A percentile compares a stretch with the other conserved stretches of the same genome.
These are phyloP conservation scores for Menidia beryllina DNA, from an alignment of 2,113 vertebrate genomes.

Conservation along the genomic window DNA sequence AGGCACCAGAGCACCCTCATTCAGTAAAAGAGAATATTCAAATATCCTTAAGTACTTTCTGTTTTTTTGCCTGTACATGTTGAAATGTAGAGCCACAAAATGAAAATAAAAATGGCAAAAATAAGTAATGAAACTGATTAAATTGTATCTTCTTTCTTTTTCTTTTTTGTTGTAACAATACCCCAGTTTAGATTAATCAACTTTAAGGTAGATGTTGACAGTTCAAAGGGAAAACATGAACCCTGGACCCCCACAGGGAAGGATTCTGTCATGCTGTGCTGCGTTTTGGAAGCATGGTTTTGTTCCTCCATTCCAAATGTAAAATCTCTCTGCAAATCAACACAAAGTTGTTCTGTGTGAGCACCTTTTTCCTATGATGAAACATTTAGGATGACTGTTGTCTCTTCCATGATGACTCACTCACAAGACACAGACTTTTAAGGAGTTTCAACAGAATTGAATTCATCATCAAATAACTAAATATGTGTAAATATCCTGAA, in stretches of 20 bases:
- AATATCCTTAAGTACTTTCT: constrained; percentile 1
- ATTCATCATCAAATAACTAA: too few relatives aligned
- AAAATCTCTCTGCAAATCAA: neutral
- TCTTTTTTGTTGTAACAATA: too few relatives aligned
- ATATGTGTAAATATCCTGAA: too few relatives aligned
- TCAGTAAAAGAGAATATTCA: constrained; percentile 1
- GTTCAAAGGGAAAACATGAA: neutral
- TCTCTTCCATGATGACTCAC: neutral
- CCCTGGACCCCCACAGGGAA: neutral
- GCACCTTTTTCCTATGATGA: neutral
- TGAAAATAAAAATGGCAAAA: too few relatives aligned
- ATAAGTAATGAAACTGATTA: too few relatives aligned
- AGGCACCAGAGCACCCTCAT: constrained; percentile 16
- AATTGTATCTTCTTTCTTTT: too few relatives aligned
- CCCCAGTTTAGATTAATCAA: too few relatives aligned
- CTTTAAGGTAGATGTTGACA: neutral
- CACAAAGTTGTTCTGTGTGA: neutral
- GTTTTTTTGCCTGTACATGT: constrained; percentile 49
- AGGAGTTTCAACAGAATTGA: too few relatives aligned
- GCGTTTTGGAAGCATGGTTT: neutral
- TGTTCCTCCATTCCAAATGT: neutral
- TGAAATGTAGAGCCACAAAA: constrained; percentile 21
- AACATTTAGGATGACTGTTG: neutral
- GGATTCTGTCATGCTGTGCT: neutral
- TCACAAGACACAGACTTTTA: neutral